These are phyloP conservation scores for Trachelus troglodyta DNA, from an alignment of 2,888 invertebrate species.

Conservation along the genomic window DNA sequence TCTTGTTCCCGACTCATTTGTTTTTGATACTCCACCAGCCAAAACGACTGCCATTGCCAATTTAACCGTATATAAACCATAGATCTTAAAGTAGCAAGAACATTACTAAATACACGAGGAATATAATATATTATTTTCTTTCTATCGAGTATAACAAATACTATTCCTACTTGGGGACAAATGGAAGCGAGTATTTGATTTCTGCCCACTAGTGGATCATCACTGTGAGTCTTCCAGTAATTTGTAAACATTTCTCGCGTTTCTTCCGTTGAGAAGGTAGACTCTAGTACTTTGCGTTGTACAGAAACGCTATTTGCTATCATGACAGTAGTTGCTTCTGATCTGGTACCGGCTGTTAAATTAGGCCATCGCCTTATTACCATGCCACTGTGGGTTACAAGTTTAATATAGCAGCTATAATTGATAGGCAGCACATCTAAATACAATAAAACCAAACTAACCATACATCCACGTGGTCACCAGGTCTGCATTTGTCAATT, in stretches of 20 bases:
- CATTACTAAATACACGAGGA: slow-evolving; percentile 9
- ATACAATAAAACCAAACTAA: slow-evolving; percentile 58
- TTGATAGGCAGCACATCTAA: not conserved
- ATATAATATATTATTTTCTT: slow-evolving; percentile 11
- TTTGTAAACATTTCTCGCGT: slow-evolving; percentile 76
- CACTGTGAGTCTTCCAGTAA: slow-evolving; percentile 78
- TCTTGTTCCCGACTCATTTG: slow-evolving; percentile 67
- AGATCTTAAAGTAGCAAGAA: slow-evolving; percentile 72
- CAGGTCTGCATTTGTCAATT: slow-evolving; percentile 88
- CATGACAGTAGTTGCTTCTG: slow-evolving; percentile 70
- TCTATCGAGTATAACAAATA: not conserved
- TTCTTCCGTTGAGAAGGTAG: slow-evolving; percentile 65
- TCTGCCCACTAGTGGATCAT: slow-evolving; percentile 77
- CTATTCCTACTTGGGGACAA: slow-evolving; percentile 78
- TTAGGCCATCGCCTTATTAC: slow-evolving; percentile 81
- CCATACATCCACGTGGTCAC: slow-evolving; percentile 89
- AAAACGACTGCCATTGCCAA: slow-evolving; percentile 80
- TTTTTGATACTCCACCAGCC: slow-evolving; percentile 70
- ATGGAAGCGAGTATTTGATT: slow-evolving; percentile 83
- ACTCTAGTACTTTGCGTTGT: slow-evolving; percentile 52
- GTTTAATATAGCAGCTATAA: not conserved
- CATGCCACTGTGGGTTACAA: slow-evolving; percentile 73
- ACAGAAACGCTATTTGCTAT: slow-evolving; percentile 57
- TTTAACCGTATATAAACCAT: slow-evolving; percentile 89
- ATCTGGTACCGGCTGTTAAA: slow-evolving; percentile 70